These are phyloP conservation scores for Sarcoramphus papa DNA, from an alignment of 2,797 vertebrate genomes.

Conservation along the genomic window DNA sequence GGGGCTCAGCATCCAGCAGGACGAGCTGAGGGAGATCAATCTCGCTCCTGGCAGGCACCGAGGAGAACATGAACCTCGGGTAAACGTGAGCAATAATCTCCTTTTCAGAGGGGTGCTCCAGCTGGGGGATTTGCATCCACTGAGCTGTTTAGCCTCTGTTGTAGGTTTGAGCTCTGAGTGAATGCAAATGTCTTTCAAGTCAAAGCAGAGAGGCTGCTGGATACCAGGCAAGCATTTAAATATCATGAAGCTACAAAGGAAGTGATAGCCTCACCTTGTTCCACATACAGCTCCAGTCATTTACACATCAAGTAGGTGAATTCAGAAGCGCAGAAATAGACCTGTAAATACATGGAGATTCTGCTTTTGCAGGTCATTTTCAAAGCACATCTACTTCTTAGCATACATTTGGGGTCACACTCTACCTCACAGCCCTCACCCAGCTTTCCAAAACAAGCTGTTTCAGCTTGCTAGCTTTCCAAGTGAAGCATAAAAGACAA, in stretches of 20 bases:
- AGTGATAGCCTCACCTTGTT: neutral
- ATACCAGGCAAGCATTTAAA: neutral
- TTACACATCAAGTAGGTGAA: neutral
- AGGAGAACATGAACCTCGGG: fast-evolving
- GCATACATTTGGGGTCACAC: neutral
- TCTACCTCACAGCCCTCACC: neutral
- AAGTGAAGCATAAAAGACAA: neutral
- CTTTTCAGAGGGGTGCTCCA: neutral
- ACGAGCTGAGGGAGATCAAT: neutral
- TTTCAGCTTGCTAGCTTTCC: neutral
- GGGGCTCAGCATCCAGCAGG: neutral
- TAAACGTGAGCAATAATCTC: neutral
- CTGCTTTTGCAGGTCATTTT: neutral
- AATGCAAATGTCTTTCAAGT: neutral
- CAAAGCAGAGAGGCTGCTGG: neutral
- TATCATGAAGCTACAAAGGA: neutral
- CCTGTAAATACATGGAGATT: conserved; percentile 4
- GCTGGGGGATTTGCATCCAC: neutral
- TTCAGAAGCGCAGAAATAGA: neutral
- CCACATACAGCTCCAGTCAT: neutral
- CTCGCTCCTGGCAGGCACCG: fast-evolving
- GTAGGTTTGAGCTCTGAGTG: neutral
- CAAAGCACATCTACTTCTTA: neutral
- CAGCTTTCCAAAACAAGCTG: neutral
- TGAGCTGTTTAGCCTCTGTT: neutral